Evolutionary conservation across 2,888 invertebrate genomes (phyloP).

Genomic region (Galerucella calmariensis): DNA sequence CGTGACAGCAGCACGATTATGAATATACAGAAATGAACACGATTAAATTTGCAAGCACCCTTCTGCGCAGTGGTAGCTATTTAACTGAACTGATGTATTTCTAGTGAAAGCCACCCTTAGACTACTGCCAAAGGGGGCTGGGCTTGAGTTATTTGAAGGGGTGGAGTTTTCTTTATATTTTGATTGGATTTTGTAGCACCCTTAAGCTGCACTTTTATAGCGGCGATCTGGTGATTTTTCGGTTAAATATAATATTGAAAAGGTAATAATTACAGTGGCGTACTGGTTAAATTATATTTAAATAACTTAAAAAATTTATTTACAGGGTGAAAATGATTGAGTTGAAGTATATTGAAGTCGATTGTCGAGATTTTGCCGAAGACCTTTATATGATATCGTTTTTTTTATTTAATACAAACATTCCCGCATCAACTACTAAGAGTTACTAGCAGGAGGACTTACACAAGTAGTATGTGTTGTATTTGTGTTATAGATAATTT

Average conservation of each 20-base stretch:
- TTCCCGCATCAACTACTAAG: too few species aligned
- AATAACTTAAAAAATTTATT: neutral
- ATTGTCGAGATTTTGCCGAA: too few species aligned
- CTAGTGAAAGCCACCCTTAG: slow-evolving; percentile 58
- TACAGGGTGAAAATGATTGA: too few species aligned
- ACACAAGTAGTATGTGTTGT: too few species aligned
- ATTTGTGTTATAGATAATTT: too few species aligned
- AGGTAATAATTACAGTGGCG: slow-evolving; percentile 4
- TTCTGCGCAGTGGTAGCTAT: slow-evolving; percentile 45
- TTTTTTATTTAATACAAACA: too few species aligned
- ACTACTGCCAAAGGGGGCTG: slow-evolving; percentile 55
- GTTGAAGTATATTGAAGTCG: too few species aligned
- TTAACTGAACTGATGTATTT: slow-evolving; percentile 57
- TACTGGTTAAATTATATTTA: neutral
- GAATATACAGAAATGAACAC: slow-evolving; percentile 35
- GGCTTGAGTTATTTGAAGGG: slow-evolving; percentile 51
- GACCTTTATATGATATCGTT: too few species aligned
- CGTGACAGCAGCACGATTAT: slow-evolving; percentile 34
- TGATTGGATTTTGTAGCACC: slow-evolving; percentile 46
- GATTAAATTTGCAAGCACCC: slow-evolving; percentile 35
- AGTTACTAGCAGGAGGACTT: too few species aligned
- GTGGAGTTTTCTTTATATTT: slow-evolving; percentile 56
- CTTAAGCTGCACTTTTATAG: slow-evolving; percentile 50
- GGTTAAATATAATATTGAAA: slow-evolving; percentile 35
- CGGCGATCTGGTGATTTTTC: slow-evolving; percentile 36